Conservation (phyloP, 2,113 vertebrate genomes). For the Limnothrissa miodon region DNA sequence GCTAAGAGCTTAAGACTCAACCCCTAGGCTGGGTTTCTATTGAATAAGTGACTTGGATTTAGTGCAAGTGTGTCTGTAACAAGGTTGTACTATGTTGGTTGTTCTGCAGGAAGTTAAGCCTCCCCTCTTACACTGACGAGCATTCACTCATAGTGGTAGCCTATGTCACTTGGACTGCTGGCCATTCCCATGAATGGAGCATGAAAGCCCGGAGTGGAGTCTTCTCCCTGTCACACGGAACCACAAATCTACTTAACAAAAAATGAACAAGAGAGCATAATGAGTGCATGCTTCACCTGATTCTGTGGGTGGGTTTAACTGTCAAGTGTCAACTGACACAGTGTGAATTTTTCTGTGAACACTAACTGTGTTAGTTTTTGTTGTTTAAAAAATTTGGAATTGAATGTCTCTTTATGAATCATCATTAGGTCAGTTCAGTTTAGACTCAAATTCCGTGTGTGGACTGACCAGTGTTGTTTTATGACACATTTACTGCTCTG, state of each 20-base stretch:
- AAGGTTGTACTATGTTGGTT: conserved; percentile 14
- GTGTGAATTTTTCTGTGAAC: neutral
- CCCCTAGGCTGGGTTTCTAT: neutral
- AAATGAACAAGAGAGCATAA: neutral
- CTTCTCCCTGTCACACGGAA: neutral
- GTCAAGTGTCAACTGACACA: too few species aligned
- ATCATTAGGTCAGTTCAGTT: too few species aligned
- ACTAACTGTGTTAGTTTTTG: neutral
- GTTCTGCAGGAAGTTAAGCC: conserved; percentile 12
- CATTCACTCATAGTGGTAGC: neutral
- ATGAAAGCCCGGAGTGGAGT: neutral
- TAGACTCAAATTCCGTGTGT: too few species aligned
- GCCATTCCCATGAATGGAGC: neutral
- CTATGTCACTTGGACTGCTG: neutral
- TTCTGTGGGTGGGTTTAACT: neutral
- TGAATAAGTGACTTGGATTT: conserved; percentile 13
- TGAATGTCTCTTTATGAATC: neutral
- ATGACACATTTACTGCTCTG: too few species aligned
- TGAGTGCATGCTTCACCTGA: neutral
- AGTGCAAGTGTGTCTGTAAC: neutral
- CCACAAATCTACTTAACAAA: neutral
- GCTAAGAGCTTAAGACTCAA: neutral
- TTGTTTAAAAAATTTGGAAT: neutral
- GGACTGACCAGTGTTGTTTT: too few species aligned
- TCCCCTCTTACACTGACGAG: neutral